A percentile compares a stretch with the other conserved stretches of the same genome.
Conservation (phyloP, 2,888 invertebrate genomes). For the Podabrus alpinus region DNA sequence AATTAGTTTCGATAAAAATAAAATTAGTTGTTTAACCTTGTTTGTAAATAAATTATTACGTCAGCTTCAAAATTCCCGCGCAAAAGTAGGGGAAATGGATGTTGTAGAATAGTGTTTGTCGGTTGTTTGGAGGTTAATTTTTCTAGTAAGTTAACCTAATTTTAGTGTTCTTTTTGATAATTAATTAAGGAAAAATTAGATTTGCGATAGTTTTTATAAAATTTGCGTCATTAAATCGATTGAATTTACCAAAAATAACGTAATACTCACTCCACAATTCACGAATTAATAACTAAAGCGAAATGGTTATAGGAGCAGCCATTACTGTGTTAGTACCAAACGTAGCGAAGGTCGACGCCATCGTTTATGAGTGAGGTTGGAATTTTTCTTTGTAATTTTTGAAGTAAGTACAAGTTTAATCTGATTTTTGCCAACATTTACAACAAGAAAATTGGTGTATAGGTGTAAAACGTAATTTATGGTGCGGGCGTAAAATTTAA, state of each 20-base stretch:
- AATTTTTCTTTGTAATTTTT: slow-evolving; percentile 46
- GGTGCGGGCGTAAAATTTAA: slow-evolving; percentile 15
- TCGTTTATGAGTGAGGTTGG: slow-evolving; percentile 53
- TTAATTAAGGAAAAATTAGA: background rate
- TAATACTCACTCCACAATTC: background rate
- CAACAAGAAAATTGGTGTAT: background rate
- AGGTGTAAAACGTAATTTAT: slow-evolving; percentile 5
- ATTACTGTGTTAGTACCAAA: slow-evolving; percentile 31
- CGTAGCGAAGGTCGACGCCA: slow-evolving; percentile 52
- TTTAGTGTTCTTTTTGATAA: slow-evolving; percentile 28
- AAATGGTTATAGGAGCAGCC: slow-evolving; percentile 32
- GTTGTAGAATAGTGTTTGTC: slow-evolving; percentile 18
- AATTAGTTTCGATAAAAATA: background rate
- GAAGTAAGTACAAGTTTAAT: slow-evolving; percentile 43
- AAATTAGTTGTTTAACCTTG: slow-evolving; percentile 17
- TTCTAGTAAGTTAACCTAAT: slow-evolving; percentile 51
- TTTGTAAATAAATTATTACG: slow-evolving; percentile 35
- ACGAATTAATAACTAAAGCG: background rate
- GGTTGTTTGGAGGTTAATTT: slow-evolving; percentile 49
- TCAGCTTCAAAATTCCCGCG: slow-evolving; percentile 43
- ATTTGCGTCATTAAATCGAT: background rate
- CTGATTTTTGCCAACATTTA: background rate
- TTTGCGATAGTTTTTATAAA: background rate
- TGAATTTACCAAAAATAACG: background rate
- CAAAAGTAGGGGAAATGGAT: slow-evolving; percentile 39